Base-by-base conservation (phyloP, 2,888 invertebrate genomes). In the Bombylius discolor region DNA sequence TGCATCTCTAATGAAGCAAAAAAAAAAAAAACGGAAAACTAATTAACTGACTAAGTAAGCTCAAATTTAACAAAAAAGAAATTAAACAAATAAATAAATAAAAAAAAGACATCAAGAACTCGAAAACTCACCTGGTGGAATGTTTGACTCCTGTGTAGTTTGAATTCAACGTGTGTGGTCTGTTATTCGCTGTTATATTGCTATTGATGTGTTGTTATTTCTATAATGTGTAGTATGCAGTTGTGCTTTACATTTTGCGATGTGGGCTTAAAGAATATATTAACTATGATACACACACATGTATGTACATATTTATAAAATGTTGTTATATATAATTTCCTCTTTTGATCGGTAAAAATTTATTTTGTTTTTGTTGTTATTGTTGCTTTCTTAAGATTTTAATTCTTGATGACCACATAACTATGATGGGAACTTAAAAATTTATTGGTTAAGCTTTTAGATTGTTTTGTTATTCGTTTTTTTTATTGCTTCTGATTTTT, bases 381-480 rank as follows among this genome's bases (percentile, higher is more conserved):
- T 23, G 23, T 23, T 23, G 23, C 23, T 23, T 23, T 42, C 39
- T 42, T 3, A 11, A 11, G 39, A 42, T 42, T 42, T 42, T 42
- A 11, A 51, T 51, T 23, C 11, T 42, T 42, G 39, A 42, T 42
- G 39, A 42, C 23, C 23, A 42, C 39, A 42, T 11, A 45, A 46
- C 53, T 56, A 56, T 56, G 53, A 52, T 56, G 56, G 53, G 56
- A 56, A 56, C 49, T 48, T 53, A 39, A 23, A 47, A 53, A 56
- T 56, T 56, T 56, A 56, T 56, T 56, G 56, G 51, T 46, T 33
- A 14, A 13, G 46, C 34, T 51, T 47, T 47, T 11, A 42, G 39
- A 11, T 42, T 42, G 39, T 8, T 11, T 42, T 42, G 39, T 42
- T 42, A 42, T 42, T 42, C 5, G 39, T 42, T 42, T 42, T 42